Base-by-base conservation (phyloP, 2,888 invertebrate genomes). In the Spilosoma lubricipeda region DNA sequence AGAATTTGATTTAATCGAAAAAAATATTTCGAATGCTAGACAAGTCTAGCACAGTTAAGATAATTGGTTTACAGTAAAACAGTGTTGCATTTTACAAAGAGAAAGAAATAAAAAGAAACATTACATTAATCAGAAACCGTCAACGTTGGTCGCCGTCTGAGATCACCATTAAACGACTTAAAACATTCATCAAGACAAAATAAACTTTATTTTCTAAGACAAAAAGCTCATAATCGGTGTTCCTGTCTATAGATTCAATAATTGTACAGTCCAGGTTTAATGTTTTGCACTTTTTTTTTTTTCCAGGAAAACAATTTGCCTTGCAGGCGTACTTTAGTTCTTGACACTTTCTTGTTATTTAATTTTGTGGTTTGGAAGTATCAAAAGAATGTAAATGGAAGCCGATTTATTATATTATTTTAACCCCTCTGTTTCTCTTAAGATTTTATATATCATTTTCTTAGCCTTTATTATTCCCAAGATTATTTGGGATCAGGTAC, bases 281-380 rank as follows among this genome's bases (percentile, higher is more conserved):
- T 36, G 3, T 67, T 66, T 68, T 74, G 39, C 39, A 27, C 70
- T 72, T 74, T 71, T 74, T 73, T 72, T 74, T 71, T 74, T 73
- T 80, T 76, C 70, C 36, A 59, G 56, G 73, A 77, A 80, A 72
- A 77, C 48, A 68, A 81, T 79, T 78, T 83, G 27, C 75, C 85
- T 81, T 45, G 76, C 48, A 74, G 83, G 81, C 75, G 36, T 78
- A 76, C 59, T 83, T 84, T 71, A 30, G 48, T 3, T 42, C 8
- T 74, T 79, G 78, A 76, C 81, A 79, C 76, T 83, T 80, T 78
- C 77, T 77, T 76, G 75, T 76, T 73, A 63, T 63, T 70, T 59
- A 27, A 30, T 63, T 63, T 30, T 56, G 56, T 56, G 42, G n/a
- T 30, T 45, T 71, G 68, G 36, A 5, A 45, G 63, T 27, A 13